Base-by-base conservation (phyloP, 2,113 vertebrate genomes). In the Macquaria australasica region DNA sequence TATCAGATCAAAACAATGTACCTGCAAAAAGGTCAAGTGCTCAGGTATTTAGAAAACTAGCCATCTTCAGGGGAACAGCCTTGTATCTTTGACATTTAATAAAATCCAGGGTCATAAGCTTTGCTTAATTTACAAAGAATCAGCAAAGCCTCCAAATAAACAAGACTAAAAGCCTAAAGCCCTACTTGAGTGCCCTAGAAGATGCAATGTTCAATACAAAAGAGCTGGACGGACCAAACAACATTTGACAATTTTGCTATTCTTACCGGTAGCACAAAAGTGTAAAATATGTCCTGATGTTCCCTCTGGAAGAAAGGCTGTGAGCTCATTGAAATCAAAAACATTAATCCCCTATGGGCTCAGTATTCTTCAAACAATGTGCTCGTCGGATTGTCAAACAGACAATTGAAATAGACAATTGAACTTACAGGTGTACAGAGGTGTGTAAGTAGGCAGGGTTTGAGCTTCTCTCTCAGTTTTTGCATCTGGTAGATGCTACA, bases 1-100 rank as follows among this genome's bases (percentile, higher is more conserved):
- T 9, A 48, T 79, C 51, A 67, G 8, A 77, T 72, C n/a, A 71
- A 77, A 75, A 62, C 23, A 70, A 28, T 56, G 34, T 63, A 39
- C 28, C 56, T 10, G 23, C 55, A 67, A 73, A 31, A 79, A 79
- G 69, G 76, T 74, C 82, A 79, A n/a, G 31, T 53, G 45, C 43
- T 31, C 5, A 51, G 34, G 45, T 39, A 31, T 67, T 25, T 21
- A 58, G 50, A 41, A 48, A 78, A 56, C 0, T 53, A 59, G 53
- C 3, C 15, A 60, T 58, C 28, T 45, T 56, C 34, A 28, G 16
- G n/a, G 37, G 3, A n/a, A 48, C 9, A n/a, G 7, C 21, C 28
- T 34, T 37, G 21, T 21, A 10, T 39, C 39, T 28, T 62, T 48
- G 55, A 62, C 51, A 68, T 60, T 69, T 68, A 68, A 34, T 67